phyloP scores from a whole-genome alignment of 2,888 invertebrate genomes.

The Chaetoderma sp. region DNA sequence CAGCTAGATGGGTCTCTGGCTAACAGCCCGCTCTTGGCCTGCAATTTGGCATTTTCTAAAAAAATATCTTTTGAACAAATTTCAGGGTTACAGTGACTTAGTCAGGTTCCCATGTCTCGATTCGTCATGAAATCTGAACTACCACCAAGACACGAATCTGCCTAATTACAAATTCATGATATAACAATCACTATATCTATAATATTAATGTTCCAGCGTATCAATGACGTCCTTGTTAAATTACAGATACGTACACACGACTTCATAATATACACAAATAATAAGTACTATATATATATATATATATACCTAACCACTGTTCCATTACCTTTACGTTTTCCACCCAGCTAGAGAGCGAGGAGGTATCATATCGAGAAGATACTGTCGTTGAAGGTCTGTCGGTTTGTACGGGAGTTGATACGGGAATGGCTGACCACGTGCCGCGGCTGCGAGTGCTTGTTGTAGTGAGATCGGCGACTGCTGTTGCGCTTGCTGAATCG shows the following conservation, averaged over 20 bases:
- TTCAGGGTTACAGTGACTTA: no score
- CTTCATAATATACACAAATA: background rate
- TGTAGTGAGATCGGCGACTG: no score
- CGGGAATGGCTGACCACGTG: conserved; percentile 61
- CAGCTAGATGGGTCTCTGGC: no score
- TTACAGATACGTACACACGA: background rate
- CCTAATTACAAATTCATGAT: no score
- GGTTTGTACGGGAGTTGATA: conserved; percentile 60
- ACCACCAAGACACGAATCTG: no score
- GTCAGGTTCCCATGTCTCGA: no score
- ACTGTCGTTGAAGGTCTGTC: conserved; percentile 83
- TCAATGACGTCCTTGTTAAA: background rate
- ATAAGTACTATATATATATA: background rate
- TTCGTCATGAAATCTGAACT: no score
- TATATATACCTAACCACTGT: background rate
- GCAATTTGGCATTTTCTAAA: no score
- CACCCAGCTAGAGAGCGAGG: conserved; percentile 42
- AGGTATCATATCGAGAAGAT: conserved; percentile 92
- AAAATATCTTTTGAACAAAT: no score
- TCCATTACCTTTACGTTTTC: conserved; percentile 36
- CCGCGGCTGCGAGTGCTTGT: conserved; percentile 69
- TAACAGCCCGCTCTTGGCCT: no score
- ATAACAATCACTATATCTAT: no score
- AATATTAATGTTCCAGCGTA: background rate
- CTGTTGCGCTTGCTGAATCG: no score